phyloP scores from a whole-genome alignment of 2,888 invertebrate species.

The Micropterix aruncella region DNA sequence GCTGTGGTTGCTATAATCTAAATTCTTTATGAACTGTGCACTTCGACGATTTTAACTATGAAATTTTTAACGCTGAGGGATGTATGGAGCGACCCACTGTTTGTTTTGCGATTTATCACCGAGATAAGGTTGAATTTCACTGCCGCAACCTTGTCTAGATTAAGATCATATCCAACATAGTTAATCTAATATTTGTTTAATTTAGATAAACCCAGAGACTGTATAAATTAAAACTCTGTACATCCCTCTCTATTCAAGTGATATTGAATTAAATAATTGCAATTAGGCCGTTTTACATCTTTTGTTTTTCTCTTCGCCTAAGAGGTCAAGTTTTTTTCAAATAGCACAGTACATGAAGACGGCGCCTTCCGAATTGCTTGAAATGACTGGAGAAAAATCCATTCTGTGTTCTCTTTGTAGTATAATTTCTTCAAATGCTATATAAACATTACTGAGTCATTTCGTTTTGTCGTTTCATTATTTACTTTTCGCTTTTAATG shows the following conservation, averaged over 20 bases:
- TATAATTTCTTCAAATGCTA: conserved; percentile 12
- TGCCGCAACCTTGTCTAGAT: too few relatives aligned
- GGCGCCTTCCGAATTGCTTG: conserved; percentile 15
- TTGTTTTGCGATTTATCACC: too few relatives aligned
- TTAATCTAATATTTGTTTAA: too few relatives aligned
- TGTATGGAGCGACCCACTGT: too few relatives aligned
- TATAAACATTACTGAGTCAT: background rate
- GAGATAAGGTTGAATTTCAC: too few relatives aligned
- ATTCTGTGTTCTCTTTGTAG: conserved; percentile 35
- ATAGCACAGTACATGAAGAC: background rate
- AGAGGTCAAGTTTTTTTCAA: background rate
- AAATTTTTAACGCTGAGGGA: background rate
- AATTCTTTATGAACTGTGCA: background rate
- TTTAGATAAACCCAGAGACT: too few relatives aligned
- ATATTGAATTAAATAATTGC: too few relatives aligned
- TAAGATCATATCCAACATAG: too few relatives aligned
- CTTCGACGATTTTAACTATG: background rate
- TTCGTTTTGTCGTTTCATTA: background rate
- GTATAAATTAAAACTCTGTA: too few relatives aligned
- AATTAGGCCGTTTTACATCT: too few relatives aligned
- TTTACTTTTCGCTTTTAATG: background rate
- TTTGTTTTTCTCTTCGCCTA: too few relatives aligned
- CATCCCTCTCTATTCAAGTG: too few relatives aligned
- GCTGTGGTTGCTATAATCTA: background rate
- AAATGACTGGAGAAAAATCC: conserved; percentile 36